These are phyloP conservation scores for Coremacera marginata DNA, from an alignment of 2,888 invertebrate species.

Conservation along the genomic window DNA sequence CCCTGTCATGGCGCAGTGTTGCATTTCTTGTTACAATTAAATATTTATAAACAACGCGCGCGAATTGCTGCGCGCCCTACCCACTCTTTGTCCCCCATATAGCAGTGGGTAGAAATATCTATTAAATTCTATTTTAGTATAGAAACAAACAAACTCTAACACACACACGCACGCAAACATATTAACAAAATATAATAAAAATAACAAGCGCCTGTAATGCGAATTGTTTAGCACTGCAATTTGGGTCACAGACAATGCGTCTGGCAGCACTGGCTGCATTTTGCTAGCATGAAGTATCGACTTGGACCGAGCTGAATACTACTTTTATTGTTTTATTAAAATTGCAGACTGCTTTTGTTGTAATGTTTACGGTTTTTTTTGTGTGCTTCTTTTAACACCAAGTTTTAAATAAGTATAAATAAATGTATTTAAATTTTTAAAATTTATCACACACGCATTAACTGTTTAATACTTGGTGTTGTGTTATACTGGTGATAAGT, in stretches of 20 bases:
- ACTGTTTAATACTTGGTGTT: slow-evolving; percentile 8
- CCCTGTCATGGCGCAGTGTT: background rate
- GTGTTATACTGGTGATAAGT: background rate
- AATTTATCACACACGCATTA: slow-evolving; percentile 26
- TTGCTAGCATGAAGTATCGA: background rate
- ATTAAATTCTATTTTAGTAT: background rate
- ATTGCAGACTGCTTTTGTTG: slow-evolving; percentile 26
- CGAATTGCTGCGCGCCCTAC: background rate
- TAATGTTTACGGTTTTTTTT: background rate
- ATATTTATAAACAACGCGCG: background rate
- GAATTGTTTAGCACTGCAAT: slow-evolving; percentile 20
- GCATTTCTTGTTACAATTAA: background rate
- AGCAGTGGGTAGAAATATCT: background rate
- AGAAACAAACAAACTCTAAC: background rate
- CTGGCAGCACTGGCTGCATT: slow-evolving; percentile 18
- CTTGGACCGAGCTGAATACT: background rate
- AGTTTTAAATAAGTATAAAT: background rate
- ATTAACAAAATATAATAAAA: background rate
- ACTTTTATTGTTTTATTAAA: slow-evolving; percentile 25
- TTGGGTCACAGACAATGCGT: slow-evolving; percentile 36
- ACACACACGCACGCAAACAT: background rate
- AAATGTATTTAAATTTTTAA: background rate
- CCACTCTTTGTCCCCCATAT: background rate
- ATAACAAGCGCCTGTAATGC: background rate
- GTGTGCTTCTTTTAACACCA: background rate